Evolutionary conservation across 1,140 invertebrate genomes (phyloP).

Genomic region (Caerostris extrusa): DNA sequence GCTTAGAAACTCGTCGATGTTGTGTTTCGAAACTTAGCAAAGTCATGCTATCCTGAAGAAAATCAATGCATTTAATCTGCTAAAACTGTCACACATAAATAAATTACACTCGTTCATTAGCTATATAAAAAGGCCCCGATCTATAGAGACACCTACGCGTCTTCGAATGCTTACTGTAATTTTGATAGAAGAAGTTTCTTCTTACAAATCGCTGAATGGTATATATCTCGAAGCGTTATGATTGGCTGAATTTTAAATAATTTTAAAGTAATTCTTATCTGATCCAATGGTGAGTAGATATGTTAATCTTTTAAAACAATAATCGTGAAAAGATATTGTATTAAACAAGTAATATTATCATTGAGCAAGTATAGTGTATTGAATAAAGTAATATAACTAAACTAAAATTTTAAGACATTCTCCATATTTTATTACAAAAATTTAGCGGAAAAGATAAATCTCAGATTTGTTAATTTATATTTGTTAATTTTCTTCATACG

Average conservation of each 20-base stretch:
- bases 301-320: not conserved
- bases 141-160: not conserved
- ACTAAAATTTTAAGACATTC: too few species aligned
- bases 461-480: too few species aligned
- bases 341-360: too few species aligned
- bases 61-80: conserved; percentile 65
- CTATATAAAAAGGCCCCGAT: conserved; percentile 7
- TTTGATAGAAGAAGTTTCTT: not conserved
- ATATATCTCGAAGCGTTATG: not conserved
- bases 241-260: not conserved
- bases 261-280: not conserved
- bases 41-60: conserved; percentile 18
- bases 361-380: too few species aligned
- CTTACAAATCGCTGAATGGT: not conserved
- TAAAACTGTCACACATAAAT: not conserved
- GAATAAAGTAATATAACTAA: too few species aligned
- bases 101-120: not conserved
- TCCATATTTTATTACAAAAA: too few species aligned
- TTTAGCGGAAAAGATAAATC: too few species aligned
- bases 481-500: too few species aligned
- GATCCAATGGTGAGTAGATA: not conserved
- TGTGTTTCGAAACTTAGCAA: conserved; percentile 42
- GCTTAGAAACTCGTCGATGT: conserved; percentile 46
- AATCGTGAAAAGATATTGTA: too few species aligned
- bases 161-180: not conserved